Base-by-base conservation (phyloP, 2,113 vertebrate species). In the Cyanoramphus novaezelandiae region DNA sequence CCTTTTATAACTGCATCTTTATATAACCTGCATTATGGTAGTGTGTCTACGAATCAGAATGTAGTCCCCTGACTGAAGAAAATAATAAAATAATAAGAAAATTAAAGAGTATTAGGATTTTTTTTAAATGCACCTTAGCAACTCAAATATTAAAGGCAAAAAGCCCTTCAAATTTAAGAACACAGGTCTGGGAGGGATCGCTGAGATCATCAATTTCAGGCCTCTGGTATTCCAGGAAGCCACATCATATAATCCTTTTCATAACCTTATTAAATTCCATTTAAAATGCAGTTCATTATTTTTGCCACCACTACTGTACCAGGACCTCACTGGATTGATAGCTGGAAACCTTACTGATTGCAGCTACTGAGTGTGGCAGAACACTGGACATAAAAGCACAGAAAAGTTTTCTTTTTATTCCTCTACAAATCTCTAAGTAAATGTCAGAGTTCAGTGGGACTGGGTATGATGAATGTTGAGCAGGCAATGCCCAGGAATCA, bases 211-310 rank as follows among this genome's bases (percentile, higher is more conserved):
- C 17, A 60, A 2, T 63, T 93, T 91, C 60, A 86, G 77, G 72
- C 35, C 35, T 81, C 50, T 79, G 47, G 27, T 94, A 43, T 88
- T 88, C 41, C 88, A 92, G 83, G 74, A 94, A 87, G 35, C 69
- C 77, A 84, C 29, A 87, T 81, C 65, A 71, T 47, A 76, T 60
- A 55, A 82, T 82, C 44, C 91, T 91, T 92, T 87, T 84, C 65
- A 65, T 85, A 90, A 95, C 50, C 77, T 85, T 89, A 92, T 85
- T 81, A 91, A 87, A 80, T 5, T 89, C 46, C 24, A 81, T 89
- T 91, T 93, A 88, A 96, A 94, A 93, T 71, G 8, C 7, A 71
- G 29, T 82, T 93, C 60, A 71, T 95, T 95, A 55, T 47, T 95
- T 91, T 91, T 82, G 57, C 28, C 57, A 69, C 47, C 7, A 20